Evolutionary conservation across 2,888 invertebrate genomes (phyloP).

Genomic region (Invenusta paracnida): DNA sequence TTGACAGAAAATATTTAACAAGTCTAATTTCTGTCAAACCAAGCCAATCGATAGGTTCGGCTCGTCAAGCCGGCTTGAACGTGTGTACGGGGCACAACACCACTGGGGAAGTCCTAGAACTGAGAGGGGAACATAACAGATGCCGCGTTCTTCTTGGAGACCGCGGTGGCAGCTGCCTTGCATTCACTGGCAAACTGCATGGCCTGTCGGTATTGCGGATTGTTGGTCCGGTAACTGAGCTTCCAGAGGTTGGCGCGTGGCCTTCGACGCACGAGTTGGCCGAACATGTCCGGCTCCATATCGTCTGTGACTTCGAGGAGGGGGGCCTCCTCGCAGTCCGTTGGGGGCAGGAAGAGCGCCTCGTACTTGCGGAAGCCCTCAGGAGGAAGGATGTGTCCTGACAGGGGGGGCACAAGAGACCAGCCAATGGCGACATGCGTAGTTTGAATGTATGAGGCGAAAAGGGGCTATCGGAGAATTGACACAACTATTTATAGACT

Average conservation of each 20-base stretch:
- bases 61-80: background rate
- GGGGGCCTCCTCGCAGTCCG: slow-evolving; percentile 47
- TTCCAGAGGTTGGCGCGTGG: slow-evolving; percentile 53
- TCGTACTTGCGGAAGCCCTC: slow-evolving; percentile 55
- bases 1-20: background rate
- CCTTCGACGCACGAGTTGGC: slow-evolving; percentile 47
- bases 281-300: slow-evolving; percentile 52
- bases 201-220: slow-evolving; percentile 52
- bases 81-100: background rate
- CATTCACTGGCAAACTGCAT: background rate
- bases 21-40: background rate
- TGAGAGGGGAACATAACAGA: background rate
- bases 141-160: no score
- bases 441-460: no score
- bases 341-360: slow-evolving; percentile 52
- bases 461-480: no score
- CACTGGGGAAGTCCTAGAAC: background rate
- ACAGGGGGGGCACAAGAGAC: no score
- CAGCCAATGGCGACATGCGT: background rate
- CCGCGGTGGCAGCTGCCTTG: background rate
- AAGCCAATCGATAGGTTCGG: background rate
- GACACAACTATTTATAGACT: no score
- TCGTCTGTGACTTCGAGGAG: slow-evolving; percentile 48
- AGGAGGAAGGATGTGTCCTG: slow-evolving; percentile 58
- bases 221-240: slow-evolving; percentile 54